Percentiles rank a stretch among this genome's conserved stretches.
These are phyloP conservation scores for Uloborus diversus DNA, from an alignment of 1,140 invertebrate species.

Conservation along the genomic window DNA sequence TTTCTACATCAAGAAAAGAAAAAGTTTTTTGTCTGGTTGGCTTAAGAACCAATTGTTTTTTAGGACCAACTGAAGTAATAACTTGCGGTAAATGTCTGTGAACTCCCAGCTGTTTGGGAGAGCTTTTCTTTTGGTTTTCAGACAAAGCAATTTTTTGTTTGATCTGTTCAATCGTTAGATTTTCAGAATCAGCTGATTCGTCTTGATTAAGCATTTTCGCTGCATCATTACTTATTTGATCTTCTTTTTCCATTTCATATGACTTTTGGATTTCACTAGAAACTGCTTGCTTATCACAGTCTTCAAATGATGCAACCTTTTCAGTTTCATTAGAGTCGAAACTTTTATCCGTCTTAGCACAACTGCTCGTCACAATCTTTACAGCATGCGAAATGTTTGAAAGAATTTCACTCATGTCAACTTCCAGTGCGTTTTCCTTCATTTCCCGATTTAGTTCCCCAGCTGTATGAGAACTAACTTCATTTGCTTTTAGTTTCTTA, in stretches of 20 bases:
- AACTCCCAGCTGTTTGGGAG: not conserved
- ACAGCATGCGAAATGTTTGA: too few species aligned
- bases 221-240: not conserved
- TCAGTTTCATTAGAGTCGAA: too few species aligned
- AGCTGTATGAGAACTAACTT: too few species aligned
- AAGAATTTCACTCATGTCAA: too few species aligned
- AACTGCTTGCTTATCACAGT: not conserved
- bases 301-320: not conserved
- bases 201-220: not conserved
- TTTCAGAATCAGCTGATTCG: not conserved
- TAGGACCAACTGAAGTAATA: not conserved
- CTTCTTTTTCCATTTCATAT: not conserved
- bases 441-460: too few species aligned
- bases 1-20: conserved; percentile 16
- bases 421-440: too few species aligned
- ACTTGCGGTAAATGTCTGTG: conserved; percentile 37
- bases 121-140: not conserved
- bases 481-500: too few species aligned
- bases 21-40: conserved; percentile 14
- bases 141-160: not conserved
- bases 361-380: too few species aligned
- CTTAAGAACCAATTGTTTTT: not conserved
- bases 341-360: too few species aligned
- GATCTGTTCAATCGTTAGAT: not conserved
- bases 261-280: not conserved